Evolutionary conservation across 2,888 invertebrate species (phyloP).

Genomic region (Sarcophaga caerulescens): DNA sequence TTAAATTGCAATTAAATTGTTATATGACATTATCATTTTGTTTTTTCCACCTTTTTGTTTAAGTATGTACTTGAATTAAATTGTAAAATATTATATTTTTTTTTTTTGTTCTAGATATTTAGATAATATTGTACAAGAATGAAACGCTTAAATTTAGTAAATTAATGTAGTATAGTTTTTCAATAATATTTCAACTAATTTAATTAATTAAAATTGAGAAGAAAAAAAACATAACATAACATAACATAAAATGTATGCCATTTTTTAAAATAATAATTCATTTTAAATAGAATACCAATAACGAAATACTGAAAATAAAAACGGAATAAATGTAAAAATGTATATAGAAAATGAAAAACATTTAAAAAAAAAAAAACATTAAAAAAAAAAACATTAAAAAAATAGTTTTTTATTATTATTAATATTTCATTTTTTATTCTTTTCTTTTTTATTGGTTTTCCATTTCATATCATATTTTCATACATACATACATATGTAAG

Average conservation of each 20-base stretch:
- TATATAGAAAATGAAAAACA: constrained; percentile 27
- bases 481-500: neutral
- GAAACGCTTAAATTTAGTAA: constrained; percentile 60
- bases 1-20: neutral
- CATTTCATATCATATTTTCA: constrained; percentile 28
- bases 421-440: constrained; percentile 8
- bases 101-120: constrained; percentile 20
- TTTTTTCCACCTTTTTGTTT: constrained; percentile 20
- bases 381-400: neutral
- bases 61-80: constrained; percentile 6
- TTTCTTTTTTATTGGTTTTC: constrained; percentile 9
- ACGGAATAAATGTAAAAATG: constrained; percentile 51
- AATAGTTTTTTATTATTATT: constrained; percentile 10
- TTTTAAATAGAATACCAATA: constrained; percentile 47
- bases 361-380: neutral
- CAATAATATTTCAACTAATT: constrained; percentile 9
- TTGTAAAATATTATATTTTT: neutral
- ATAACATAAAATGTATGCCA: constrained; percentile 31
- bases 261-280: constrained; percentile 21
- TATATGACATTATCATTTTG: constrained; percentile 8
- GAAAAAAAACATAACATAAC: neutral
- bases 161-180: constrained; percentile 58
- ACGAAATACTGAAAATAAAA: constrained; percentile 7
- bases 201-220: constrained; percentile 17
- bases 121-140: constrained; percentile 31